Percentiles rank a stretch among this genome's conserved stretches.
These are phyloP conservation scores for Tinea trinotella DNA, from an alignment of 2,888 invertebrate species.

Conservation along the genomic window DNA sequence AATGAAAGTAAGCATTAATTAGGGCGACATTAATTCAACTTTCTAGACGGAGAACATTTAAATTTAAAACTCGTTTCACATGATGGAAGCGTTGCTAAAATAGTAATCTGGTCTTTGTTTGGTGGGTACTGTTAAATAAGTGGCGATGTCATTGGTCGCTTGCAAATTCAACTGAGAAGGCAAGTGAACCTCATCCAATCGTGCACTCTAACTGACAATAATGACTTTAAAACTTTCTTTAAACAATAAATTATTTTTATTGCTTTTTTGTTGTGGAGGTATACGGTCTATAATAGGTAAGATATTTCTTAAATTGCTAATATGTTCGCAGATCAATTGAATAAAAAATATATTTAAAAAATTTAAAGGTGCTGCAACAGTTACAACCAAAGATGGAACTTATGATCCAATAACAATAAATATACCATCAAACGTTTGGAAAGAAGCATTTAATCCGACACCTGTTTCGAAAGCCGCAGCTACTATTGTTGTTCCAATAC, in stretches of 20 bases:
- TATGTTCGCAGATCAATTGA: not conserved
- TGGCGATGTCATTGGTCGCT: constrained; percentile 40
- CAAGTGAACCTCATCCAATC: constrained; percentile 34
- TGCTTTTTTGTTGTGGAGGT: not conserved
- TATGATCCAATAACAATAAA: constrained; percentile 49
- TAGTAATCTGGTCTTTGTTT: constrained; percentile 34
- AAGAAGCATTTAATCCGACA: constrained; percentile 47
- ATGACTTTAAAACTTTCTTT: constrained; percentile 7
- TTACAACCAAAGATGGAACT: constrained; percentile 33
- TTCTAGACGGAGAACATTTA: constrained; percentile 57
- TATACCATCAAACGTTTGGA: constrained; percentile 47
- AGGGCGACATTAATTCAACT: constrained; percentile 28
- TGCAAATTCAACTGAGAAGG: constrained; percentile 49
- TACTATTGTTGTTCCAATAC: constrained; percentile 52
- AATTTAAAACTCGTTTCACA: constrained; percentile 66
- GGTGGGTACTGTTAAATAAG: constrained; percentile 56
- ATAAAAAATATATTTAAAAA: not conserved
- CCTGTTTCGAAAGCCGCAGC: constrained; percentile 55
- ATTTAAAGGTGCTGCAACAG: constrained; percentile 16
- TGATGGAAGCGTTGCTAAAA: constrained; percentile 45
- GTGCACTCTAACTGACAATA: not conserved
- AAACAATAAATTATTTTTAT: not conserved
- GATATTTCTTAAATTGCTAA: not conserved
- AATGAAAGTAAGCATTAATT: constrained; percentile 16
- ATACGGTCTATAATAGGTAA: constrained; percentile 1